A percentile compares a stretch with the other conserved stretches of the same genome.
These are phyloP conservation scores for Lepus townsendii DNA, from an alignment of 2,797 vertebrate species.

Conservation along the genomic window DNA sequence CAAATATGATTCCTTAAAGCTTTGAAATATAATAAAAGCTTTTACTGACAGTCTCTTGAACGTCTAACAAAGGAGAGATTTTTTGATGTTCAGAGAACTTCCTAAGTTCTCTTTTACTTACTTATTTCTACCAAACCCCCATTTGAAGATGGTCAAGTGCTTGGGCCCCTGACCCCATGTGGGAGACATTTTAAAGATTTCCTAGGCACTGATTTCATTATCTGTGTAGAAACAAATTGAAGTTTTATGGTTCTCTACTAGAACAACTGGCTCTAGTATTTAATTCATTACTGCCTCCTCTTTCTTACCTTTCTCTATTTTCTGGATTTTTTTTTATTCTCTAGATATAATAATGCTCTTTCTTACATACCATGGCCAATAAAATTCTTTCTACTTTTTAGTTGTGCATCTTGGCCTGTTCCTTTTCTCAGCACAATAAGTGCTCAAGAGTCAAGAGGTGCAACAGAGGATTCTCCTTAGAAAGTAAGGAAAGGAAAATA, in stretches of 20 bases:
- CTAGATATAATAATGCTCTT: background rate
- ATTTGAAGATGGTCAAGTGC: no score
- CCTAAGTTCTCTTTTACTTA: background rate
- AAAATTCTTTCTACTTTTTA: background rate
- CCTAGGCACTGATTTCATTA: no score
- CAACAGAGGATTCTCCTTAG: background rate
- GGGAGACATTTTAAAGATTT: no score
- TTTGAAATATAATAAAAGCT: background rate
- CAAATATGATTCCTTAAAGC: background rate
- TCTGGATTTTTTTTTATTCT: background rate
- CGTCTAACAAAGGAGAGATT: background rate
- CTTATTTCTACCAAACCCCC: background rate
- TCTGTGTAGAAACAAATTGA: no score
- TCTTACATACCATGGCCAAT: no score
- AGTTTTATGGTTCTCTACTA: no score
- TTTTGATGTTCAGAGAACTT: conserved; percentile 25
- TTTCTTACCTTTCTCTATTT: background rate
- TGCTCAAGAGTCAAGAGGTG: background rate
- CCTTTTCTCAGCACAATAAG: background rate
- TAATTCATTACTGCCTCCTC: background rate
- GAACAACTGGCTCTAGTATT: background rate
- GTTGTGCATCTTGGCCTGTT: background rate
- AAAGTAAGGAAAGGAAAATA: background rate
- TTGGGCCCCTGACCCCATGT: no score
- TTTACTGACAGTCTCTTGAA: background rate